Conservation (phyloP, 2,888 invertebrate genomes). For the Platycheirus albimanus region DNA sequence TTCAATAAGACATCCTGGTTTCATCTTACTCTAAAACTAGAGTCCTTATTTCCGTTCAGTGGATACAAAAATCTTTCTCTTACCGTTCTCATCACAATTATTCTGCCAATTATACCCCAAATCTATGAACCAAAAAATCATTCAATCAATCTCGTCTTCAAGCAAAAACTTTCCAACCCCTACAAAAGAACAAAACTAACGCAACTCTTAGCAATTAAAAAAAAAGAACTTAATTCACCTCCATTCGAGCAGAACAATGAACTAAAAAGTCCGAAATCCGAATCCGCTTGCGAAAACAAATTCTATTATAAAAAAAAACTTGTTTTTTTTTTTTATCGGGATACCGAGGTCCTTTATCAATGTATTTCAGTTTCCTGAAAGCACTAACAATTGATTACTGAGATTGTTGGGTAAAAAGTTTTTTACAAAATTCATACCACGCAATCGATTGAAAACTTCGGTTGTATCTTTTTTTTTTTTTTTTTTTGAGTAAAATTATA, state of each 20-base stretch:
- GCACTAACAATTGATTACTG: conserved; percentile 58
- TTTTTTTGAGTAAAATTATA: conserved; percentile 11
- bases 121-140: conserved; percentile 17
- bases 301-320: conserved; percentile 37
- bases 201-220: conserved; percentile 12
- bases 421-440: conserved; percentile 3
- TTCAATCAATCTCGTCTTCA: conserved; percentile 30
- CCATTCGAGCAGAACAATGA: conserved; percentile 41
- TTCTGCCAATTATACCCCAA: conserved; percentile 42
- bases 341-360: conserved; percentile 65
- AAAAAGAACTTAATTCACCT: conserved; percentile 40
- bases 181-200: conserved; percentile 2
- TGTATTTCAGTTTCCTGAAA: conserved; percentile 51
- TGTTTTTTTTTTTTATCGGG: conserved; percentile 11
- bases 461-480: background rate
- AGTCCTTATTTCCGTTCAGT: no score
- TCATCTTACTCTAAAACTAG: no score
- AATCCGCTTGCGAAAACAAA: conserved; percentile 54
- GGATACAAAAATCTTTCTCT: no score
- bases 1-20: no score
- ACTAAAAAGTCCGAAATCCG: conserved; percentile 31
- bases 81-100: background rate
- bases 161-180: conserved; percentile 6
- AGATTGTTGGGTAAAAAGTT: conserved; percentile 44
- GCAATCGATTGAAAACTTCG: conserved; percentile 28